Base-by-base conservation (phyloP, 2,888 invertebrate species). In the Tribolium freemani region DNA sequence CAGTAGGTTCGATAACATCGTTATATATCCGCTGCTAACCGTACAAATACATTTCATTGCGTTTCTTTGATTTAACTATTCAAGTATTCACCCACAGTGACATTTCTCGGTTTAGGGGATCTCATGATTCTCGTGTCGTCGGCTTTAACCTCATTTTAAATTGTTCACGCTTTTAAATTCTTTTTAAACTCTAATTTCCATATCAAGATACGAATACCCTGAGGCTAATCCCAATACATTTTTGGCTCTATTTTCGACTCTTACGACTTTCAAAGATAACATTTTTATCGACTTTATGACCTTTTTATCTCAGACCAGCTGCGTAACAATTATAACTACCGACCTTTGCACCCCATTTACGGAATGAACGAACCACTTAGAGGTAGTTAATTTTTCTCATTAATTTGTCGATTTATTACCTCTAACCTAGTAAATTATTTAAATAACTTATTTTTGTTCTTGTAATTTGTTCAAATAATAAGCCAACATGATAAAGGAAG, bases 1-100 rank as follows among this genome's bases (percentile, higher is more conserved):
- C 85, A 85, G 83, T 84, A 84, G 83, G 80, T 83, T 83, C 83
- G 86, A 86, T 86, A 86, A 85, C 84, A 86, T 86, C 85, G 84
- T 85, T 84, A 85, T 84, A 83, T 84, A 85, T 85, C 82, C 83
- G 78, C 81, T 71, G 71, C 75, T 72, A 78, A 80, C 79, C 77
- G 79, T 79, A 78, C 76, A 73, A 74, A 75, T 76, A 78, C 78
- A 79, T 79, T 77, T 77, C 77, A 77, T 78, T 78, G 74, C 74
- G 77, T 78, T 79, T 77, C 78, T 79, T 79, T 76, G 72, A 70
- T 75, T 75, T 72, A 69, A 74, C 74, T 68, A 74, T 71, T 73
- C 73, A 73, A 73, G 73, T 73, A 73, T 73, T 73, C 73, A 73
- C 73, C 69, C 72, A 71, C 53, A 46, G 50, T 51, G 68, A 72